phyloP scores from a whole-genome alignment of 2,113 vertebrate species.

The Tachycineta bicolor region DNA sequence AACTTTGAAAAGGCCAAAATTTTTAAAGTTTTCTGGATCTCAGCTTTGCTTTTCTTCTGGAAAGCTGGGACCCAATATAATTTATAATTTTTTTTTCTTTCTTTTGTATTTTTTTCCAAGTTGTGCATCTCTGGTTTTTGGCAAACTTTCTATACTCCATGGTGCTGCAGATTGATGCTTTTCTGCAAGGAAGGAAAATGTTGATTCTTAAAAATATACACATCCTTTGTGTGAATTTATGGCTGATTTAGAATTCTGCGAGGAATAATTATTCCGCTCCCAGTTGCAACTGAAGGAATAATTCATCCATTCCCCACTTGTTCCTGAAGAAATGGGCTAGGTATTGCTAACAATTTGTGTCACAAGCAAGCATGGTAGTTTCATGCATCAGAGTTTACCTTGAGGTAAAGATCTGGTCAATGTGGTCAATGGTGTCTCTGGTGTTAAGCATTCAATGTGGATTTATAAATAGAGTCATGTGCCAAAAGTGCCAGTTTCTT shows the following conservation, averaged over 20 bases:
- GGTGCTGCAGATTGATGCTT: background rate
- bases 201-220: background rate
- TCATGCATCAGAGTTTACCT: background rate
- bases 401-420: background rate
- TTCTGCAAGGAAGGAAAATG: background rate
- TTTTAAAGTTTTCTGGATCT: background rate
- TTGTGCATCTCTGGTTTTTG: background rate
- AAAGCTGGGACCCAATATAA: background rate
- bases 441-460: background rate
- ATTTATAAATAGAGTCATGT: background rate
- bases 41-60: background rate
- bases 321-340: background rate
- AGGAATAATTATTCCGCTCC: background rate
- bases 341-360: background rate
- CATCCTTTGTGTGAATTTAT: fast-evolving
- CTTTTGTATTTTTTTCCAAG: fast-evolving
- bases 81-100: background rate
- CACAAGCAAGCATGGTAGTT: background rate
- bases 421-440: background rate
- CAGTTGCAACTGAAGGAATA: background rate
- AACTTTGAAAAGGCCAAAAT: background rate
- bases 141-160: background rate
- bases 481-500: background rate
- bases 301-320: background rate
- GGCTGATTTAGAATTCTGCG: background rate